These are phyloP conservation scores for Trichacis sp. DNA, from an alignment of 2,888 invertebrate genomes.

Conservation along the genomic window DNA sequence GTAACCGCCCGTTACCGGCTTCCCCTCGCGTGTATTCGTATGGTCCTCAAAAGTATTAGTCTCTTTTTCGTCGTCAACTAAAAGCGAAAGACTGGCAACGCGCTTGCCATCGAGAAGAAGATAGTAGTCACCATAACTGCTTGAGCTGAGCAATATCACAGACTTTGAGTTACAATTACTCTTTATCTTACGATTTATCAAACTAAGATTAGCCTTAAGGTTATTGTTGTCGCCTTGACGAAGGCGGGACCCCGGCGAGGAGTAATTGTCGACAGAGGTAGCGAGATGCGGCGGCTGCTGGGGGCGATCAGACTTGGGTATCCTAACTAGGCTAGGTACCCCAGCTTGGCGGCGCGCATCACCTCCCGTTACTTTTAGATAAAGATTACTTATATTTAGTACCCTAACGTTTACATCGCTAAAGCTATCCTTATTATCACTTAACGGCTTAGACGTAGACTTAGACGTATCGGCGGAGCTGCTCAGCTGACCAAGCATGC, in stretches of 20 bases:
- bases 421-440: slow-evolving; percentile 70
- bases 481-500: slow-evolving; percentile 63
- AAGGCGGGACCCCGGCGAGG: slow-evolving; percentile 67
- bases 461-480: slow-evolving; percentile 69
- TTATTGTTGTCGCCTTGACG: slow-evolving; percentile 67
- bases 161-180: slow-evolving; percentile 66
- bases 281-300: slow-evolving; percentile 63
- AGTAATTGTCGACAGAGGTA: slow-evolving; percentile 66
- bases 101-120: slow-evolving; percentile 48
- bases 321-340: slow-evolving; percentile 70
- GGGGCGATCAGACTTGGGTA: slow-evolving; percentile 69
- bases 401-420: slow-evolving; percentile 68
- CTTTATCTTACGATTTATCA: slow-evolving; percentile 63
- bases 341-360: slow-evolving; percentile 61
- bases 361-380: slow-evolving; percentile 61
- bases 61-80: slow-evolving; percentile 39
- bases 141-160: slow-evolving; percentile 70
- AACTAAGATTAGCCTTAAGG: slow-evolving; percentile 68
- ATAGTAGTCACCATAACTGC: slow-evolving; percentile 65
- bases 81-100: slow-evolving; percentile 45
- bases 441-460: slow-evolving; percentile 69
- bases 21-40: background rate
- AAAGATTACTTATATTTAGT: slow-evolving; percentile 65
- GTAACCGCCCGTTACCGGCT: slow-evolving; percentile 1
- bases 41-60: slow-evolving; percentile 1